A percentile compares a stretch with the other conserved stretches of the same genome.
Evolutionary conservation across 2,113 vertebrate genomes (phyloP).

Genomic region (Pseudonaja textilis): DNA sequence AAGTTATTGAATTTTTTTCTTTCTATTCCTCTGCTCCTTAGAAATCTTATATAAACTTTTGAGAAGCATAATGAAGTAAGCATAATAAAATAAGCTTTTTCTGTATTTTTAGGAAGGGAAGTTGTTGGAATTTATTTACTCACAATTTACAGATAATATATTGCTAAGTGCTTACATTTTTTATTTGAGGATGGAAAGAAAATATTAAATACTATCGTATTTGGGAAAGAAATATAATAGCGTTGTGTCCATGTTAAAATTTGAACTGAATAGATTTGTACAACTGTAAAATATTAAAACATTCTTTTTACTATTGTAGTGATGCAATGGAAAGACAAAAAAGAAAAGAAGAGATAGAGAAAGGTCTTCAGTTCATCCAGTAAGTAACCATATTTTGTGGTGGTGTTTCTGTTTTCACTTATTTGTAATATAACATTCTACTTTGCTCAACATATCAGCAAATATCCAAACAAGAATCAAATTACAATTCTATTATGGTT

Average conservation of each 20-base stretch:
- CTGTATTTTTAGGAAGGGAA: not conserved
- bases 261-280: not conserved
- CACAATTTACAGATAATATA: not conserved
- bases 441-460: not conserved
- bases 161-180: not conserved
- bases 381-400: slow-evolving; percentile 66
- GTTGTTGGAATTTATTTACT: not conserved
- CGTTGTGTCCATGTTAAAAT: not conserved
- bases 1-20: not conserved
- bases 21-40: not conserved
- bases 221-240: not conserved
- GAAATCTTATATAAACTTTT: not conserved
- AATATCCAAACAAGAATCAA: not conserved
- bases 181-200: not conserved
- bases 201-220: not conserved
- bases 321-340: slow-evolving; percentile 81
- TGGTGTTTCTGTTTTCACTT: not conserved
- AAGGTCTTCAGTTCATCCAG: slow-evolving; percentile 90
- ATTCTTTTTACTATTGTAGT: slow-evolving; percentile 49
- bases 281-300: not conserved
- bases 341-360: slow-evolving; percentile 86
- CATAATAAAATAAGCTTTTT: not conserved
- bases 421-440: slow-evolving; percentile 1
- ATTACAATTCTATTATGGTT: not conserved
- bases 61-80: not conserved